phyloP scores from a whole-genome alignment of 2,797 vertebrate genomes.

The Orientallactaga sibirica region DNA sequence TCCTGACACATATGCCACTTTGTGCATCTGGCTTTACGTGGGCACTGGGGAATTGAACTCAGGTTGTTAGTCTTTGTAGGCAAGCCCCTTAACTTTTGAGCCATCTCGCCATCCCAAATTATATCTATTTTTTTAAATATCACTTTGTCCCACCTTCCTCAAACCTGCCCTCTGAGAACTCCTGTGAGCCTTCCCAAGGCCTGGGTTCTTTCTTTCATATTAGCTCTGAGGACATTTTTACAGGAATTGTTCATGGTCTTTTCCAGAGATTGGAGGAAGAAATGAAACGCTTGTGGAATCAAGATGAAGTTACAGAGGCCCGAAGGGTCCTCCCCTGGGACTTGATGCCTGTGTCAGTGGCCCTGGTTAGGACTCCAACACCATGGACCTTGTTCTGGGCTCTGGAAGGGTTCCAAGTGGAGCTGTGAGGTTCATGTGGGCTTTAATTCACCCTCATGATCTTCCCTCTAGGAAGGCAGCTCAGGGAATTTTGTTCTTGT shows the following conservation, averaged over 20 bases:
- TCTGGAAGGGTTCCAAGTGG: fast-evolving
- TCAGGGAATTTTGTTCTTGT: not conserved
- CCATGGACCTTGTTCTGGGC: too few species aligned
- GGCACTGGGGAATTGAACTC: too few species aligned
- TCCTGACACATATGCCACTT: too few species aligned
- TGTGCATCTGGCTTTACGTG: too few species aligned
- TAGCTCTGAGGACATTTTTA: not conserved
- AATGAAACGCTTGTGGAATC: conserved; percentile 1
- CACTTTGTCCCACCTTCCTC: not conserved
- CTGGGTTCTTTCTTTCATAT: not conserved
- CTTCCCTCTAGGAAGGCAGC: not conserved
- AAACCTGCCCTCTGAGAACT: not conserved
- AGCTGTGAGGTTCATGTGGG: fast-evolving
- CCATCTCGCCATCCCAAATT: too few species aligned
- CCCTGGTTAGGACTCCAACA: not conserved
- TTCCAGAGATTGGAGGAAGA: not conserved
- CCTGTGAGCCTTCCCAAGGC: not conserved
- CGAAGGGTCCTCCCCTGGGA: not conserved
- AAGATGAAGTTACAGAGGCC: not conserved
- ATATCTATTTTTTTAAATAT: not conserved
- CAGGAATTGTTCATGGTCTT: not conserved
- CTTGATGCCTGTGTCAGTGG: not conserved
- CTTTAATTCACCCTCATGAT: not conserved
- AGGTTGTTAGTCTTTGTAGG: too few species aligned
- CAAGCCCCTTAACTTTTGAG: too few species aligned